Base-by-base conservation (phyloP, 1,140 invertebrate genomes). In the Linepithema humile region DNA sequence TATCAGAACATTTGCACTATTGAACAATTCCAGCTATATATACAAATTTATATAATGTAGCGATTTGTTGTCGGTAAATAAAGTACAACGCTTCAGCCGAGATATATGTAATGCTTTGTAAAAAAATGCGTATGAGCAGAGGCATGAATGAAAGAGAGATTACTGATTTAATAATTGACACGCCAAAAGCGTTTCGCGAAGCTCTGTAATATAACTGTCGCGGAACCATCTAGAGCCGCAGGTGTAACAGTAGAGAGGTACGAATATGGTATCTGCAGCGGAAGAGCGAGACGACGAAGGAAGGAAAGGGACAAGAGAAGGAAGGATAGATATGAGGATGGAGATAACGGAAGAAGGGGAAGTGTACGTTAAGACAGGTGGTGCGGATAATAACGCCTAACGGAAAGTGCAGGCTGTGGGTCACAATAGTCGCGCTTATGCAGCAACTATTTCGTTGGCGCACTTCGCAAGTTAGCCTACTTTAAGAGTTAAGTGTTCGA, bases 371-470 rank as follows among this genome's bases (percentile, higher is more conserved):
- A 83, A 85, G 80, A 90, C 89, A 90, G 89, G 89, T 90, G 89
- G 77, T 89, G 80, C 69, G 87, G 67, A 90, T 89, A 90, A 85
- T 88, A 90, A 89, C 23, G 75, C 59, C 86, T 88, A 88, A 88
- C 87, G 87, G 87, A 88, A 85, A 85, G 77, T 55, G 70, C 83
- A 26, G 82, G 26, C 75, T 88, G 55, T 88, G 83, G 83, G 83
- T 88, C 86, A 88, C 75, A 88, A 82, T 85, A 74, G 64, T 40
- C 15, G 53, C 60, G 38, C 55, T 60, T 80, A 69, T 70, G 26
- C 74, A 50, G 26, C 50, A 32, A 43, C 50, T 12, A 26, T 72
- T 84, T 65, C 48, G 50, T 80, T 29, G 17, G 43, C 32, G 20
- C 32, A 35, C 26, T 65, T 84, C 1, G 26, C 65, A 29, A 32